phyloP scores from a whole-genome alignment of 2,797 vertebrate species.

The Anabacerthia variegaticeps region DNA sequence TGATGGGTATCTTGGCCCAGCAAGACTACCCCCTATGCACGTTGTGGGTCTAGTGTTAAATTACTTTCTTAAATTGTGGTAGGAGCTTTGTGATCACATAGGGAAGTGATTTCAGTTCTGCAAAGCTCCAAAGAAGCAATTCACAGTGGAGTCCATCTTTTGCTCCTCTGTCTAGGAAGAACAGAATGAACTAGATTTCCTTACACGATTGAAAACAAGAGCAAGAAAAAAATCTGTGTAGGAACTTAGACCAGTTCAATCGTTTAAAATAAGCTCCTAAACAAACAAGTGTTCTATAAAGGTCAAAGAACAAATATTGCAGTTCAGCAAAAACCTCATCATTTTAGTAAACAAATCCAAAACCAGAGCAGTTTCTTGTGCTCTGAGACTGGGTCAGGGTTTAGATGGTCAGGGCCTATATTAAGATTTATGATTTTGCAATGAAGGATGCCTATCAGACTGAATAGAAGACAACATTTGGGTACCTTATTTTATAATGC shows the following conservation, averaged over 20 bases:
- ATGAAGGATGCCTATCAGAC: neutral
- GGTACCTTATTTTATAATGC: conserved; percentile 32
- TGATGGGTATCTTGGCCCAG: neutral
- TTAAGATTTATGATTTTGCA: neutral
- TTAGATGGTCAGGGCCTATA: neutral
- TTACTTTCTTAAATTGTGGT: neutral
- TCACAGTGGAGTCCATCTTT: neutral
- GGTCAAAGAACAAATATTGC: neutral
- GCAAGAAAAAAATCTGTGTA: neutral
- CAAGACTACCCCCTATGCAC: neutral
- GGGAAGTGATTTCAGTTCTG: neutral
- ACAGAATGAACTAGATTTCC: neutral
- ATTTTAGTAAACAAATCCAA: conserved; percentile 5
- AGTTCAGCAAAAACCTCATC: neutral
- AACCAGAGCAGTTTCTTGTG: neutral
- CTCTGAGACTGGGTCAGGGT: neutral
- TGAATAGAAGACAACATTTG: conserved; percentile 20
- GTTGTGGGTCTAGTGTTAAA: neutral
- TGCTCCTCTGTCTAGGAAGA: neutral
- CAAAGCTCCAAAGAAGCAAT: neutral
- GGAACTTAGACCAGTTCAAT: neutral
- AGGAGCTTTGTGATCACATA: neutral
- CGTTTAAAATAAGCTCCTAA: neutral
- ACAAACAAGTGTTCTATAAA: neutral
- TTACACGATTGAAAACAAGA: neutral